Evolutionary conservation across 2,113 vertebrate species (phyloP), one percentile per base, ranked within the genome.

Genomic region (Chaetodon trifascialis): DNA sequence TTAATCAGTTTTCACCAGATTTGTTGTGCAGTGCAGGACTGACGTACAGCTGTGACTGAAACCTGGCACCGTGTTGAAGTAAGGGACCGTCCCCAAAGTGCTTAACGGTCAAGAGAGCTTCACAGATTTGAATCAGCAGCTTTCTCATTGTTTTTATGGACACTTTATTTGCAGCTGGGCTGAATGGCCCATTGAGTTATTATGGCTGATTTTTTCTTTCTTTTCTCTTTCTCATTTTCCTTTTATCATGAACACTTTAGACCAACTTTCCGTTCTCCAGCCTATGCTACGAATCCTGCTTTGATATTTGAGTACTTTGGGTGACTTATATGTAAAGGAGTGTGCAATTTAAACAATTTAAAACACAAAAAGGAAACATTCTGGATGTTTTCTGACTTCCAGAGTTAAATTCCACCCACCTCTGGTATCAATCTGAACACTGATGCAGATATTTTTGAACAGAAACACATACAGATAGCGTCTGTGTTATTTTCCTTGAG

Each of bases 401-500:
- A 49, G 15, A 36, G 11, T 23, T 23, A 34, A 9, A 46, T 65
- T 11, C 14, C 38, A 56, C 46, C 9, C 16, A 59, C 14, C 38
- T 60, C 2, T 23, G 9, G 23, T 25, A 40, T 19, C 8, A 3
- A 74, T 30, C 1, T 14, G 11, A 65, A 34, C 46, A 30, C 36
- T 58, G 5, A 52, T 36, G n/a, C 16, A n/a, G 5, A 15, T 17
- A 17, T 60, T n/a, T 73, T n/a, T 77, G 36, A 17, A 58, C 8
- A 52, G 52, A 64, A 51, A 55, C 63, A 77, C 2, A 65, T 3
- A 56, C 55, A 73, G 4, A 74, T 4, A 19, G 4, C n/a, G 16
- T 34, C 34, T 56, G 64, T 58, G 47, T 72, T 23, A 21, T 49
- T 40, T 71, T 65, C 73, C 59, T 64, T 1, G 9, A 68, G 36